Conservation (phyloP, 2,888 invertebrate species). For the Plutella xylostella region DNA sequence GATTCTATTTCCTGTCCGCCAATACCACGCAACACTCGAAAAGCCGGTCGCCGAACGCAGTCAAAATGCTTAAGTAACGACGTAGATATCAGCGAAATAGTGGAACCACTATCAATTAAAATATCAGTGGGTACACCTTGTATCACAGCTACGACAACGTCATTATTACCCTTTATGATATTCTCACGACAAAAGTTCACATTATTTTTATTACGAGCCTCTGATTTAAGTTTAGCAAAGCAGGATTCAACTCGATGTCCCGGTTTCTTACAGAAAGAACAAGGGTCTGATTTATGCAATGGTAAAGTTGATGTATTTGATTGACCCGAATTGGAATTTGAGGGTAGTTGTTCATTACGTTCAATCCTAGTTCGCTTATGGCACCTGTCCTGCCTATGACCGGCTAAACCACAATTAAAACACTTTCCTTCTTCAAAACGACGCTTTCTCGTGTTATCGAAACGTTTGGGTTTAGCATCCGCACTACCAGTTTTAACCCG, state of each 20-base stretch:
- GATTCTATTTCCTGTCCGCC: not conserved
- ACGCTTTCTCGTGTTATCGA: not conserved
- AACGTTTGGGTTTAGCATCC: not conserved
- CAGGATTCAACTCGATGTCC: constrained; percentile 17
- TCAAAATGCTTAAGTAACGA: not conserved
- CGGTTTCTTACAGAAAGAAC: constrained; percentile 11
- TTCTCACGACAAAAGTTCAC: constrained; percentile 12
- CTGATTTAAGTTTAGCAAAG: constrained; percentile 15
- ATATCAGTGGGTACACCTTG: constrained; percentile 14
- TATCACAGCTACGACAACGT: constrained; percentile 12
- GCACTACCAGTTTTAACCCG: not conserved
- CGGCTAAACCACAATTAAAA: constrained; percentile 12
- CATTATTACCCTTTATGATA: not conserved
- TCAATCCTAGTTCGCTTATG: not conserved
- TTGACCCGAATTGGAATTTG: not conserved
- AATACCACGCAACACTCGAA: not conserved
- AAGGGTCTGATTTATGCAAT: not conserved
- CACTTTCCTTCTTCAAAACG: constrained; percentile 9
- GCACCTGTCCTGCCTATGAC: constrained; percentile 10
- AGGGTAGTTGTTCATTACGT: not conserved
- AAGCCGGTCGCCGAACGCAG: not conserved
- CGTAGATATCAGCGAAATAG: constrained; percentile 9
- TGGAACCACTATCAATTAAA: constrained; percentile 13
- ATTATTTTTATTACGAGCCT: constrained; percentile 11
- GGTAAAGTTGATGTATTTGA: not conserved